Conservation (phyloP, 1,140 invertebrate genomes). For the Drosophila kikkawai region DNA sequence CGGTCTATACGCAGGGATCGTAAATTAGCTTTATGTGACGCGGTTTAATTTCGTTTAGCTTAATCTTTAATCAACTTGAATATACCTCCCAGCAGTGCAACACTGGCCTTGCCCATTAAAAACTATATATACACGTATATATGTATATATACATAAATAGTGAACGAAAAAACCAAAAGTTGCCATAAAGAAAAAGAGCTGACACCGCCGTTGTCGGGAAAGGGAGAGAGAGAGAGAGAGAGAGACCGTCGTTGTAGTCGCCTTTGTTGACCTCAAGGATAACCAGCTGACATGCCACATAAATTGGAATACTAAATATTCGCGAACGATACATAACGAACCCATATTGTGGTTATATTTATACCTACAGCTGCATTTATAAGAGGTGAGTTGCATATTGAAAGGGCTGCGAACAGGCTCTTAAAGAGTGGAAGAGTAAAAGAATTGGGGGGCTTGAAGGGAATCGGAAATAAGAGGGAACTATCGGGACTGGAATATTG, state of each 20-base stretch:
- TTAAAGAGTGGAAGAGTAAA: slow-evolving; percentile 13
- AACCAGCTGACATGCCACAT: slow-evolving; percentile 82
- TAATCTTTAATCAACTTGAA: slow-evolving; percentile 41
- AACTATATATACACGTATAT: slow-evolving; percentile 34
- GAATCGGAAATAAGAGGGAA: background rate
- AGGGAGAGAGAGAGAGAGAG: slow-evolving; percentile 20
- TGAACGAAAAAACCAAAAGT: slow-evolving; percentile 61
- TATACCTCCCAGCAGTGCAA: slow-evolving; percentile 63
- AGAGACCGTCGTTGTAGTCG: slow-evolving; percentile 31
- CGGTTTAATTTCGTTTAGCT: slow-evolving; percentile 21
- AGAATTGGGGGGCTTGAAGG: background rate
- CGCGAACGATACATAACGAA: slow-evolving; percentile 47
- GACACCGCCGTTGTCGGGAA: slow-evolving; percentile 50
- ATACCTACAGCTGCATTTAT: slow-evolving; percentile 46
- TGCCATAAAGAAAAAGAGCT: slow-evolving; percentile 62
- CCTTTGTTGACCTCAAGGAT: slow-evolving; percentile 72
- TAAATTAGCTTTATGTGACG: slow-evolving; percentile 61
- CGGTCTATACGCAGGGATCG: slow-evolving; percentile 12
- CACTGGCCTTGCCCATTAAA: slow-evolving; percentile 68
- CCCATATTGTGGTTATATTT: slow-evolving; percentile 38
- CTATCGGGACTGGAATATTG: background rate
- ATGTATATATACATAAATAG: slow-evolving; percentile 31
- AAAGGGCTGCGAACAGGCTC: slow-evolving; percentile 21
- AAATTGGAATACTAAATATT: slow-evolving; percentile 76
- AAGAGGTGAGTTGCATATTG: slow-evolving; percentile 65